A percentile compares a stretch with the other conserved stretches of the same genome.
phyloP scores from a whole-genome alignment of 2,888 invertebrate species.

The Diachrysia chrysitis region DNA sequence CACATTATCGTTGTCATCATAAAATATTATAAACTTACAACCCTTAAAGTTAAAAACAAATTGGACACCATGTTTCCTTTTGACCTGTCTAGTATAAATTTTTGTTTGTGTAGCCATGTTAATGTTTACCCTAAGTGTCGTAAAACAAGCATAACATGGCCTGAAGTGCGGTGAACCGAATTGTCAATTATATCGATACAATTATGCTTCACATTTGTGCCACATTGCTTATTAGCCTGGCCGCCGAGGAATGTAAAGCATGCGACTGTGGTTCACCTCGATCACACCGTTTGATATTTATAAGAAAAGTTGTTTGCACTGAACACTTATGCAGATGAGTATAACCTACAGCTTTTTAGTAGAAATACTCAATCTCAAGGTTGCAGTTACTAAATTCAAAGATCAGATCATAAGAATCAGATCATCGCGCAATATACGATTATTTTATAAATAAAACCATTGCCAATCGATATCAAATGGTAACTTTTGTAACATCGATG shows the following conservation, averaged over 20 bases:
- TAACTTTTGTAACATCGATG: slow-evolving; percentile 24
- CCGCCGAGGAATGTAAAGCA: slow-evolving; percentile 64
- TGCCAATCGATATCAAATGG: slow-evolving; percentile 17
- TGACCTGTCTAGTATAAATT: no score
- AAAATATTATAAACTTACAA: no score
- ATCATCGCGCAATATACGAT: background rate
- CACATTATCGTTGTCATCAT: no score
- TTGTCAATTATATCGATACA: slow-evolving; percentile 50
- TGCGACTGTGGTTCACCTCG: slow-evolving; percentile 77
- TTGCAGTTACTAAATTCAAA: slow-evolving; percentile 15
- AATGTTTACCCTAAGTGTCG: slow-evolving; percentile 54
- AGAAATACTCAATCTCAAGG: slow-evolving; percentile 50
- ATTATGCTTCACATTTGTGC: slow-evolving; percentile 52
- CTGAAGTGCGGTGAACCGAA: slow-evolving; percentile 46
- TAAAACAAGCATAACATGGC: slow-evolving; percentile 47
- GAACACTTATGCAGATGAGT: slow-evolving; percentile 67
- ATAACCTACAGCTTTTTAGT: slow-evolving; percentile 54
- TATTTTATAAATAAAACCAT: slow-evolving; percentile 10
- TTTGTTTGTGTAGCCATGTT: no score
- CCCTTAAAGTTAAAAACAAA: no score
- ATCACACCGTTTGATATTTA: slow-evolving; percentile 66
- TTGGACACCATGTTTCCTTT: no score
- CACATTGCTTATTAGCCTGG: slow-evolving; percentile 41
- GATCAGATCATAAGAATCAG: slow-evolving; percentile 5
- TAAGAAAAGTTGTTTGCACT: slow-evolving; percentile 74